phyloP scores from a whole-genome alignment of 2,113 vertebrate species.

The Cyprinodon brontotheroides region DNA sequence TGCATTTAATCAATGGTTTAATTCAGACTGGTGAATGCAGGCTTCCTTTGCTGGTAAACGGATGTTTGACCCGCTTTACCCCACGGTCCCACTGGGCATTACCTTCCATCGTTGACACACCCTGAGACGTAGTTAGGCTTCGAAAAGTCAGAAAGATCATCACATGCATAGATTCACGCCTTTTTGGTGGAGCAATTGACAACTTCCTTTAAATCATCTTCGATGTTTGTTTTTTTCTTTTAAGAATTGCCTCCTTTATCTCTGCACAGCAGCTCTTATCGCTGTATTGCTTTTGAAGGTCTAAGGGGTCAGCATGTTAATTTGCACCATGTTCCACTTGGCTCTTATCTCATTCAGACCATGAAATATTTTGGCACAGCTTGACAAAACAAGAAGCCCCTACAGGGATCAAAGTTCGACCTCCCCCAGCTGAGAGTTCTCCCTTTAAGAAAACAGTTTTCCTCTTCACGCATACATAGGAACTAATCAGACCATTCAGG shows the following conservation, averaged over 20 bases:
- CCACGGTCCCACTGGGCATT: background rate
- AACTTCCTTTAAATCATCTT: background rate
- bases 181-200: background rate
- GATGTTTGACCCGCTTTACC: background rate
- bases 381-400: background rate
- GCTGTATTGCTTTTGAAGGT: constrained; percentile 21
- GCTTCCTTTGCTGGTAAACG: constrained; percentile 17
- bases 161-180: too few relatives aligned
- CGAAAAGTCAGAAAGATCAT: too few relatives aligned
- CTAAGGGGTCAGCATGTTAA: constrained; percentile 29
- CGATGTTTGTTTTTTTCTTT: background rate
- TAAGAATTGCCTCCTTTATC: constrained; percentile 35
- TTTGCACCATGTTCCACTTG: constrained; percentile 5
- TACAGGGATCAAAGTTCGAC: background rate
- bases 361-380: background rate
- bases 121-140: background rate
- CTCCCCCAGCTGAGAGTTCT: background rate
- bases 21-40: constrained; percentile 23
- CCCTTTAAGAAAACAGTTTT: background rate
- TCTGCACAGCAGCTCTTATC: constrained; percentile 32
- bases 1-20: constrained; percentile 36
- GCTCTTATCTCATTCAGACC: background rate
- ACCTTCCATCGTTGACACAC: too few relatives aligned
- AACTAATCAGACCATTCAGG: constrained; percentile 18
- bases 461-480: constrained; percentile 5